These are phyloP conservation scores for Pachypeltis micranthus DNA, from an alignment of 1,140 invertebrate genomes.

Conservation along the genomic window DNA sequence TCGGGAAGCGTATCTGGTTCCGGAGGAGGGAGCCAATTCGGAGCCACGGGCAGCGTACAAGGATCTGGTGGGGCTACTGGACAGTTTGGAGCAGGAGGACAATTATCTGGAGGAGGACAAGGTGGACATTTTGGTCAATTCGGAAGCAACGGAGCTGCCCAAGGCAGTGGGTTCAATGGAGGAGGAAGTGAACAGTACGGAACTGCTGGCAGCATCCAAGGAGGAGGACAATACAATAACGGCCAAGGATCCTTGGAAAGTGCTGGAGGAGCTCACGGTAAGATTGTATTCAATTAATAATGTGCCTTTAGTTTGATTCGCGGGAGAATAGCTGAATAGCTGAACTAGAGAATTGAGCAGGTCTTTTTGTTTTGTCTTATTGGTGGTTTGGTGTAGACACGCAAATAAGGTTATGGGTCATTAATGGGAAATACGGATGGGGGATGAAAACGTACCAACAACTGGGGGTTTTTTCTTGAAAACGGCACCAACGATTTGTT, in stretches of 20 bases:
- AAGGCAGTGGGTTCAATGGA: conserved; percentile 3
- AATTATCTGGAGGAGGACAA: background rate
- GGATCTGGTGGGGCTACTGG: background rate
- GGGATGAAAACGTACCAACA: too few relatives aligned
- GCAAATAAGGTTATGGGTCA: too few relatives aligned
- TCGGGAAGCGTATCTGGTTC: conserved; percentile 4
- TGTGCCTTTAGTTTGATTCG: too few relatives aligned
- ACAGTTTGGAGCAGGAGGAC: conserved; percentile 9
- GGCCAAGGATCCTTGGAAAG: background rate
- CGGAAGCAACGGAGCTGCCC: background rate
- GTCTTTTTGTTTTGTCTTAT: too few relatives aligned
- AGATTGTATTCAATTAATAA: too few relatives aligned
- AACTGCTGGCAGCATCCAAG: conserved; percentile 6
- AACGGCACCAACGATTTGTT: too few relatives aligned
- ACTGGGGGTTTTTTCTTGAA: too few relatives aligned
- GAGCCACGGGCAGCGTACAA: background rate
- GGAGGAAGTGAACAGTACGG: background rate
- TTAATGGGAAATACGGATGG: too few relatives aligned
- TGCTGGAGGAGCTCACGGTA: background rate
- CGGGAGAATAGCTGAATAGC: too few relatives aligned
- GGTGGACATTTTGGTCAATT: background rate
- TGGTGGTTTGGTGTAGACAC: too few relatives aligned
- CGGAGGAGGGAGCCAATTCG: background rate
- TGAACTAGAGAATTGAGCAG: too few relatives aligned
- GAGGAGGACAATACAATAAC: background rate